Evolutionary conservation across 2,888 invertebrate genomes (phyloP).

Genomic region (Formica aserva): DNA sequence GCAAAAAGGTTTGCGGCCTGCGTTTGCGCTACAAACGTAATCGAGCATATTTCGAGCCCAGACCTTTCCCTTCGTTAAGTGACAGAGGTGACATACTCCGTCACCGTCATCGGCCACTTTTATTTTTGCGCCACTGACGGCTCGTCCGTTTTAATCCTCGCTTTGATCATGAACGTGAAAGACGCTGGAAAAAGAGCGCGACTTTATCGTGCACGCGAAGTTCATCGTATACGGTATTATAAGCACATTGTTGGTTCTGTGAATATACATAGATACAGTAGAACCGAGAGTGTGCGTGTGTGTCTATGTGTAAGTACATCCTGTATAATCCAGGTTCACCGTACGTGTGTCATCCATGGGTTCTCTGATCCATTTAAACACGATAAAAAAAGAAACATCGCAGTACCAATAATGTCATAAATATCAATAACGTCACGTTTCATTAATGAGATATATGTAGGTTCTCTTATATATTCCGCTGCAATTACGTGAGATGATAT

Average conservation of each 20-base stretch:
- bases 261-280: slow-evolving; percentile 11
- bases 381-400: slow-evolving; percentile 24
- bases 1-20: slow-evolving; percentile 68
- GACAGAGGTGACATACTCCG: slow-evolving; percentile 21
- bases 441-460: slow-evolving; percentile 23
- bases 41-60: slow-evolving; percentile 62
- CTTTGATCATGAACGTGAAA: slow-evolving; percentile 57
- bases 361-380: slow-evolving; percentile 14
- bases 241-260: slow-evolving; percentile 3
- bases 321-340: neutral
- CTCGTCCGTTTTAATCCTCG: slow-evolving; percentile 50
- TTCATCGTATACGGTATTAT: slow-evolving; percentile 24
- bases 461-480: neutral
- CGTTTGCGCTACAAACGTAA: slow-evolving; percentile 68
- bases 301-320: neutral
- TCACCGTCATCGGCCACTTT: slow-evolving; percentile 52
- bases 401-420: slow-evolving; percentile 11
- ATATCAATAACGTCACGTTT: slow-evolving; percentile 9
- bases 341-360: slow-evolving; percentile 5
- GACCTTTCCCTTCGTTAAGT: slow-evolving; percentile 59
- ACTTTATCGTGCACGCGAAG: slow-evolving; percentile 39
- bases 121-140: slow-evolving; percentile 57
- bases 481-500: neutral
- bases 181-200: slow-evolving; percentile 45
- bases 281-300: too few species aligned